Base-by-base conservation (phyloP, 2,797 vertebrate genomes). In the Balearica regulorum region DNA sequence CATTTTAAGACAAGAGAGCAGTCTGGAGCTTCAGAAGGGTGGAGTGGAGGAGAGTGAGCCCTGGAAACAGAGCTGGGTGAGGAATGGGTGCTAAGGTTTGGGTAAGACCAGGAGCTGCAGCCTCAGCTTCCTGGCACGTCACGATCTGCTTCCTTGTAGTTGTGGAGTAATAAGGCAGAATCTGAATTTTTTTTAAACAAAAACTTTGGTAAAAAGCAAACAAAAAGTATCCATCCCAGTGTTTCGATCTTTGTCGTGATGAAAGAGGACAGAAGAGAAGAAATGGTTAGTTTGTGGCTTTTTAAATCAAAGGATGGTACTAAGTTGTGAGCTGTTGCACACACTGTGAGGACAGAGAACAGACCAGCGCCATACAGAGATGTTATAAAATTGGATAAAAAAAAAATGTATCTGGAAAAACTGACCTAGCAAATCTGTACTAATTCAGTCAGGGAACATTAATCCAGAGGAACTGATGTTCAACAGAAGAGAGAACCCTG, bases 401-500 rank as follows among this genome's bases (percentile, higher is more conserved):
- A 71, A 90, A 62, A 70, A 46, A 33, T 1, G 7, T 72, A 73
- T 91, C 57, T 90, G 93, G 87, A 96, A 94, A 89, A 94, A 77
- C 54, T 44, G 73, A 48, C 54, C 62, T 79, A 72, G 70, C 68
- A 90, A 90, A 97, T 90, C 79, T 2, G 24, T 85, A 81, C 79
- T 94, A 95, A 97, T 88, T 95, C 66, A 91, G 44, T 92, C 41
- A 75, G n/a, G 46, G 51, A 60, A 92, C 92, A 94, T 79, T 70
- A 95, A 93, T 86, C 37, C 24, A 37, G 76, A 95, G 66, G n/a
- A 95, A 83, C 29, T 72, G 22, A 5, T 76, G 37, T 76, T 94
- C 76, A 43, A 26, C 21, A 76, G 61, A 89, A 62, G 71, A 75
- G 39, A 70, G 39, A 69, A 92, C 95, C 93, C 89, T 96, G 76